Evolutionary conservation across 2,797 vertebrate species (phyloP).

Genomic region (Myotis planiceps): DNA sequence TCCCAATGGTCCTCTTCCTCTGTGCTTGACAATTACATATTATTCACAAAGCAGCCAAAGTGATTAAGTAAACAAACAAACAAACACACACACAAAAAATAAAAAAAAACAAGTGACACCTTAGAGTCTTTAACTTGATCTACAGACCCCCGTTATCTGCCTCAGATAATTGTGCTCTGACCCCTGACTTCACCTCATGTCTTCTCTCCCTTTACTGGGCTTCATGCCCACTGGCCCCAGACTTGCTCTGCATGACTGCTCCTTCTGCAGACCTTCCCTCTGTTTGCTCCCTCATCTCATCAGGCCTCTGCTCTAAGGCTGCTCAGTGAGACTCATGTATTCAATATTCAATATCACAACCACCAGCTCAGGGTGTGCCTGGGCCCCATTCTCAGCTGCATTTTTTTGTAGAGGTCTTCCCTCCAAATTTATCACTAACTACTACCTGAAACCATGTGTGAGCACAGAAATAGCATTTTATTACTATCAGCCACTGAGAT

Average conservation of each 20-base stretch:
- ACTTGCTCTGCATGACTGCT: background rate
- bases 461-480: background rate
- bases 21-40: background rate
- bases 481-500: background rate
- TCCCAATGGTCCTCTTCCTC: background rate
- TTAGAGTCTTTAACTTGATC: background rate
- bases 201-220: background rate
- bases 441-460: fast-evolving
- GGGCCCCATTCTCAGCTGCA: background rate
- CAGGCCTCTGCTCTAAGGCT: background rate
- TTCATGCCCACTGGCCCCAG: background rate
- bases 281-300: background rate
- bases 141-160: too few species aligned
- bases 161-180: background rate
- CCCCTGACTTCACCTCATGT: too few species aligned
- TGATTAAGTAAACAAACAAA: background rate
- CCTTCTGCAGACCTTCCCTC: fast-evolving
- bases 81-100: background rate
- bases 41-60: background rate
- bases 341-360: background rate
- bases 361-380: background rate
- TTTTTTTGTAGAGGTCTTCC: background rate
- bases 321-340: background rate
- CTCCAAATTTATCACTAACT: too few species aligned
- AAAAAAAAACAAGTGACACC: background rate